These are phyloP conservation scores for Aphidoletes aphidimyza DNA, from an alignment of 2,888 invertebrate species.

Conservation along the genomic window DNA sequence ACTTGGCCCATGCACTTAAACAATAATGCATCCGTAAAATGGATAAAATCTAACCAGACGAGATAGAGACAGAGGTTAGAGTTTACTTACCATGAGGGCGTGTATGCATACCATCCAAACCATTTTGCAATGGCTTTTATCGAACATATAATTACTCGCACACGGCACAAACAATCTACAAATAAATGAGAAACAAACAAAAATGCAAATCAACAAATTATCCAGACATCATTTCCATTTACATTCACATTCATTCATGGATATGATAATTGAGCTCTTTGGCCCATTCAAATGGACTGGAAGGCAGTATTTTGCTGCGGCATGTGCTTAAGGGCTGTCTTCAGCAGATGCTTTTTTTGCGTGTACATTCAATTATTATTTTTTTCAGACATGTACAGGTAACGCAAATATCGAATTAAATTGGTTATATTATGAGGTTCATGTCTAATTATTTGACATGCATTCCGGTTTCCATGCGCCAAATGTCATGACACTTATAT, in stretches of 20 bases:
- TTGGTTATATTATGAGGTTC: background rate
- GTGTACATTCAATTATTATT: background rate
- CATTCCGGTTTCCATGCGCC: background rate
- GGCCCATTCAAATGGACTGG: background rate
- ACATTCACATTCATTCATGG: background rate
- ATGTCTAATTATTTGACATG: background rate
- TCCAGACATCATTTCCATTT: background rate
- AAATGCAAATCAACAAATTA: constrained; percentile 16
- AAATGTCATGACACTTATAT: background rate
- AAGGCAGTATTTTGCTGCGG: background rate
- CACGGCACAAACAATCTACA: background rate
- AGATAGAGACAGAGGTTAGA: background rate
- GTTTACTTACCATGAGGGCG: constrained; percentile 51
- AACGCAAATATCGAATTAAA: background rate
- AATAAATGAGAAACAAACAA: background rate
- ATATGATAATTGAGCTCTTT: background rate
- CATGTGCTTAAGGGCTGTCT: background rate
- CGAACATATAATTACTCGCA: background rate
- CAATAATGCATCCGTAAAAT: background rate
- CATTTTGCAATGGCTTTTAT: constrained; percentile 5
- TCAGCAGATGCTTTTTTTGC: background rate
- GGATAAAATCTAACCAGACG: background rate
- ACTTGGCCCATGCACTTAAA: background rate
- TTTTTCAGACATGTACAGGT: background rate
- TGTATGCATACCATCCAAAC: background rate